Conservation (phyloP, 1,140 invertebrate genomes). For the Sitophilus oryzae region DNA sequence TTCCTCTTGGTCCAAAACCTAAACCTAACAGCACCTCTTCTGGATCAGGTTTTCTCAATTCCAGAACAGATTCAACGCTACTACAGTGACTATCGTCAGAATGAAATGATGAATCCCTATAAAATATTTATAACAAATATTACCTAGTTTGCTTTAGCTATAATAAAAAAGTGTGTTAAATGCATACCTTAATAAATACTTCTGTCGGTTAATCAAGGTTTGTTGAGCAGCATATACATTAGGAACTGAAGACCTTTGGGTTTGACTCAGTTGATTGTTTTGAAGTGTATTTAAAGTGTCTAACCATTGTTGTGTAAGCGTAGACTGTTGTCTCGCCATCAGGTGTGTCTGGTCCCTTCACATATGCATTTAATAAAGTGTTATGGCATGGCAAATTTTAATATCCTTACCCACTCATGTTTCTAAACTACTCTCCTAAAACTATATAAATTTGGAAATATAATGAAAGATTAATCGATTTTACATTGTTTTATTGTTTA, state of each 20-base stretch:
- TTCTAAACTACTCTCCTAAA: too few relatives aligned
- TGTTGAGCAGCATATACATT: conserved; percentile 13
- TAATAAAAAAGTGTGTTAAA: neutral
- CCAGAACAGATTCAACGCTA: conserved; percentile 68
- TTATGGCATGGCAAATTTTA: too few relatives aligned
- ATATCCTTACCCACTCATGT: too few relatives aligned
- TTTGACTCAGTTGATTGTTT: conserved; percentile 9
- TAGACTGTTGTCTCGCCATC: conserved; percentile 11
- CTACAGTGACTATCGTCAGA: conserved; percentile 66
- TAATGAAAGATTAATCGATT: too few relatives aligned
- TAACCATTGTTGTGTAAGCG: conserved; percentile 16
- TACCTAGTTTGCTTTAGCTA: neutral
- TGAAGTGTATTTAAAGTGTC: conserved; percentile 10
- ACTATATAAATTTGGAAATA: too few relatives aligned
- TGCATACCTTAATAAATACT: conserved; percentile 15
- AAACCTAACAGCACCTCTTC: conserved; percentile 65
- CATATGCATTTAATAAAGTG: too few relatives aligned
- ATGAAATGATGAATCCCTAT: conserved; percentile 57
- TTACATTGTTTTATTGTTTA: too few relatives aligned
- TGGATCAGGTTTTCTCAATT: conserved; percentile 65
- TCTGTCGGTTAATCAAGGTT: conserved; percentile 16
- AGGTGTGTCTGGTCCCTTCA: too few relatives aligned
- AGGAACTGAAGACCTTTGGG: conserved; percentile 8
- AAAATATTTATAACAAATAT: conserved; percentile 31
- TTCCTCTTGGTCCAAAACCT: conserved; percentile 60